Conservation (phyloP, 2,113 vertebrate genomes). For the Lagopus leucura region DNA sequence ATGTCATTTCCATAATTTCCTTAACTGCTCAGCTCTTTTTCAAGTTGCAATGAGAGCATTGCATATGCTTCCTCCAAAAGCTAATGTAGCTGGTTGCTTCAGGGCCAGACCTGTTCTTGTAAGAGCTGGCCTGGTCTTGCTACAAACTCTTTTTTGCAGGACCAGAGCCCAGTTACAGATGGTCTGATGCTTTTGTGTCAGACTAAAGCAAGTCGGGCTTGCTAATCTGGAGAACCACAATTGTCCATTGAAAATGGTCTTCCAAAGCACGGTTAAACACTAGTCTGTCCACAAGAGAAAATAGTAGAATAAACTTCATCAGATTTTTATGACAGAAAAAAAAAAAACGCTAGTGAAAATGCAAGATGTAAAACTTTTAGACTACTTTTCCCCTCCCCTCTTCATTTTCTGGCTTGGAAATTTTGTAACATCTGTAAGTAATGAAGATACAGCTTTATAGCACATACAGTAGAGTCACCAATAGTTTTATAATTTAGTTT, state of each 20-base stretch:
- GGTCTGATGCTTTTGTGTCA: slow-evolving; percentile 35
- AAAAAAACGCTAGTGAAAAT: slow-evolving; percentile 8
- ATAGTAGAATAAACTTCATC: background rate
- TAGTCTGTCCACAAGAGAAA: slow-evolving; percentile 2
- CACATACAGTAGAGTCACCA: slow-evolving; percentile 46
- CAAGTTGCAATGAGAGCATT: slow-evolving; percentile 5
- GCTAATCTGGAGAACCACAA: slow-evolving; percentile 40
- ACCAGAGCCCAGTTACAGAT: background rate
- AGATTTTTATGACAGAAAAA: slow-evolving; percentile 19
- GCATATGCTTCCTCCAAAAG: background rate
- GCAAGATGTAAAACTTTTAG: background rate
- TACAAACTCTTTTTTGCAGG: background rate
- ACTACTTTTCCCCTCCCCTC: background rate
- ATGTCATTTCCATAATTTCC: background rate
- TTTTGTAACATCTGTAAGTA: slow-evolving; percentile 68
- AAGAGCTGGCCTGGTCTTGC: background rate
- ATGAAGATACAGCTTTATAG: slow-evolving; percentile 59
- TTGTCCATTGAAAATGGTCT: slow-evolving; percentile 54
- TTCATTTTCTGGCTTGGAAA: slow-evolving; percentile 35
- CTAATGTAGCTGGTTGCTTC: slow-evolving; percentile 6
- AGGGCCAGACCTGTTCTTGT: background rate
- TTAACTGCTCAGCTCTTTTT: slow-evolving; percentile 13
- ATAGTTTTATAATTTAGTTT: slow-evolving; percentile 67
- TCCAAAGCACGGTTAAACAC: slow-evolving; percentile 49
- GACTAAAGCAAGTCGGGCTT: slow-evolving; percentile 2